Base-by-base conservation (phyloP, 2,113 vertebrate genomes). In the Neomonachus schauinslandi region DNA sequence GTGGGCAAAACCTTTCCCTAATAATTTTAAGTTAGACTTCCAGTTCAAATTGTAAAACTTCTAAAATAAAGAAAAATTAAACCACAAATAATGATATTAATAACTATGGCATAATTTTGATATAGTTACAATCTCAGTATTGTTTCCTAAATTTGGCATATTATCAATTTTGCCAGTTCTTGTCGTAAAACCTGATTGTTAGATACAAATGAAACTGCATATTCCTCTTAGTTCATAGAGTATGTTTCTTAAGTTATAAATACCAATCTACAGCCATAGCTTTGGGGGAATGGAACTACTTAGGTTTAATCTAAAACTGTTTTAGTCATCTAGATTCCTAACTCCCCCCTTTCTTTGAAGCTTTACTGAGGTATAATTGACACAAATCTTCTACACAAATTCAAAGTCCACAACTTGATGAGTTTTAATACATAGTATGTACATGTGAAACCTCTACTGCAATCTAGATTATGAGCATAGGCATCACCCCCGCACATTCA, bases 31-130 rank as follows among this genome's bases (percentile, higher is more conserved):
- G 26, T 72, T 65, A n/a, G 55, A 91, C 36, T 96, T 91, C 8
- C 36, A 55, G 15, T 33, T 87, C 46, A 67, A 33, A 87, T 72
- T 87, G 24, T 72, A n/a, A 83, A 89, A 51, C 26, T 83, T 76
- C 59, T 76, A 76, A 94, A 87, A 72, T 88, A 83, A 72, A 57
- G 42, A 81, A 85, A 91, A 82, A 88, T 49, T 55, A 28, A 91
- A 96, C 31, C 10, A 0, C 46, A 65, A 65, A 13, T 69, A 71
- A 53, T 59, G 14, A 59, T 77, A 39, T 61, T 71, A 79, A 26
- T 82, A 89, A 57, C 36, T 26, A 36, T 74, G n/a, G 31, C 12
- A 74, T 81, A 46, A 82, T 81, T 72, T 81, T 87, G 10, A 24
- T 81, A 39, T 67, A 55, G n/a, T 81, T 87, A 72, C 4, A 69